Evolutionary conservation across 2,113 vertebrate species (phyloP).

Genomic region (Pampusana beccarii): DNA sequence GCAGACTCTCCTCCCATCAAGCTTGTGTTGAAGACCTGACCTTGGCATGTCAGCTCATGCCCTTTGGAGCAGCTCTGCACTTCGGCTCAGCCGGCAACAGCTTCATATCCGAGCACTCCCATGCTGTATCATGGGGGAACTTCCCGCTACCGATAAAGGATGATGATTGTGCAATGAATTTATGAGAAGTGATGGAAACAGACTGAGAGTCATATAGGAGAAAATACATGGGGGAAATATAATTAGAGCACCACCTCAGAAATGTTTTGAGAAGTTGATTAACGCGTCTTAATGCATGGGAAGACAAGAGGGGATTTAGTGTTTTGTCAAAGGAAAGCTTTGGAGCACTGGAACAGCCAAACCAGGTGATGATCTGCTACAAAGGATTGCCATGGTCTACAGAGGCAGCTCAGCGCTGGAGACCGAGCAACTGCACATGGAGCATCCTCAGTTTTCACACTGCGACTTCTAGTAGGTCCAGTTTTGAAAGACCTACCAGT

Average conservation of each 20-base stretch:
- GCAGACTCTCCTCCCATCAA: background rate
- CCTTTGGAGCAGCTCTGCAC: background rate
- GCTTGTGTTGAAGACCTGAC: background rate
- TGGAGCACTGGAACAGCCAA: background rate
- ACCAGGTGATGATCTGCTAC: background rate
- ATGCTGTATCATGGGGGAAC: rapidly evolving
- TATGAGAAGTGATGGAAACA: background rate
- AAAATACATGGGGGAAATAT: background rate
- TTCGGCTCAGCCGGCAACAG: background rate
- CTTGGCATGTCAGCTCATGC: background rate
- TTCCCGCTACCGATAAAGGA: background rate
- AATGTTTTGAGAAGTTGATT: background rate
- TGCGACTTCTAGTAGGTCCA: background rate
- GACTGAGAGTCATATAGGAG: background rate
- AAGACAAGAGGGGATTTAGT: background rate
- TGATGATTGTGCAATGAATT: background rate
- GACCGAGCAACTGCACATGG: rapidly evolving
- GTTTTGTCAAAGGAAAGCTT: background rate
- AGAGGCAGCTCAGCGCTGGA: background rate
- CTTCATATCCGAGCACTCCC: background rate
- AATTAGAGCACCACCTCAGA: background rate
- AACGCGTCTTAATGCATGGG: background rate
- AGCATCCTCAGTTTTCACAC: rapidly evolving
- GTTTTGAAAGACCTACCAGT: background rate
- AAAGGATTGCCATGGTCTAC: background rate